Evolutionary conservation across 2,113 vertebrate species (phyloP), one percentile per base, ranked within the genome.

Genomic region (Phocoena phocoena): DNA sequence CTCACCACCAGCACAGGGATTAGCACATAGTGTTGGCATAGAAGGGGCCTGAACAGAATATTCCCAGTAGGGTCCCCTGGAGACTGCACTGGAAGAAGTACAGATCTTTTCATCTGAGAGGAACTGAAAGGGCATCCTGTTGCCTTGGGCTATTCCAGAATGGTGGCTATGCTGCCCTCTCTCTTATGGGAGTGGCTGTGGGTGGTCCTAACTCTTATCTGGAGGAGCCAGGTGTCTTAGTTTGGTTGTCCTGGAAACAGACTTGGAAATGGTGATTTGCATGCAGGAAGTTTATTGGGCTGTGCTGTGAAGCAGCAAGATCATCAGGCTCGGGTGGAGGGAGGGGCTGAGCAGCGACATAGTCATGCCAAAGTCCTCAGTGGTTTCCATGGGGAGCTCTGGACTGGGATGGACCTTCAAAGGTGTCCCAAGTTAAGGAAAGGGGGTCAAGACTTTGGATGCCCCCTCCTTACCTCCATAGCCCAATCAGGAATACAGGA

Each of bases 31-130:
- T 31, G 5, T 47, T 47, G 71, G 50, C 25, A 85, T 60, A 63
- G 9, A 41, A 95, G 20, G n/a, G 11, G 6, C 60, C 1, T 74
- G 38, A 4, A 2, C 41, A 84, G 77, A 62, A 36, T 94, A 38
- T 94, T 83, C 14, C 31, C 58, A 80, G 8, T 20, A 73, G 33
- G 4, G 47, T 62, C 28, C 17, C 65, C 50, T 88, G 63, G 65
- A 81, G 93, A 68, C 58, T 28, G 65, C 74, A n/a, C 9, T 68
- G 70, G 60, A 87, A 55, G 47, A 81, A 3, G 7, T 36, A 4
- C 2, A 85, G 33, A 71, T 62, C 13, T 76, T 88, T 92, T 85
- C 31, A 83, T 58, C 38, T 92, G 63, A 90, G 33, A 80, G 21
- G 55, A 89, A 23, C 18, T 2, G 8, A 17, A 76, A 67, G 15